phyloP scores from a whole-genome alignment of 1,140 invertebrate species.

The Drosophila leontia region DNA sequence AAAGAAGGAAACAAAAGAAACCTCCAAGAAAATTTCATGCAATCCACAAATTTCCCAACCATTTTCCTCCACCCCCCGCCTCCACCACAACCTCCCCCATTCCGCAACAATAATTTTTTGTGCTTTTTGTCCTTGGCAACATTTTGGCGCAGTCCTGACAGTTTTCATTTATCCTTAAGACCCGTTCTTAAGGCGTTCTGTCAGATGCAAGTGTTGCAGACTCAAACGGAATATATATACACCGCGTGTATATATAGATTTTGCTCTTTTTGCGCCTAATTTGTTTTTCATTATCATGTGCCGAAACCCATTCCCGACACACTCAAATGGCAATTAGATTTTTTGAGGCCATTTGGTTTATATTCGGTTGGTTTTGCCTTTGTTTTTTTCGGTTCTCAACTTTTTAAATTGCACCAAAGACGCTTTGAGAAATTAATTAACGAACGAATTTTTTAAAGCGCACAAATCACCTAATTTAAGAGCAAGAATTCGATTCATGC shows the following conservation, averaged over 20 bases:
- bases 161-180: slow-evolving; percentile 67
- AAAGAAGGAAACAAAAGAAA: slow-evolving; percentile 15
- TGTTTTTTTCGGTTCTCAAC: slow-evolving; percentile 30
- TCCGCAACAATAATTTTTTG: slow-evolving; percentile 57
- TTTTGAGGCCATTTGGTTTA: slow-evolving; percentile 76
- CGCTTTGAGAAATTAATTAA: slow-evolving; percentile 40
- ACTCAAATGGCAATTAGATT: slow-evolving; percentile 79
- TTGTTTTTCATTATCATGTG: slow-evolving; percentile 77
- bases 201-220: slow-evolving; percentile 75
- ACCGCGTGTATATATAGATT: slow-evolving; percentile 22
- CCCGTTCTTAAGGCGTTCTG: slow-evolving; percentile 53
- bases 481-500: slow-evolving; percentile 35
- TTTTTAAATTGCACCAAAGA: slow-evolving; percentile 56
- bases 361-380: slow-evolving; percentile 38
- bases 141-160: slow-evolving; percentile 72
- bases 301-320: slow-evolving; percentile 55
- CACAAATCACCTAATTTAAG: slow-evolving; percentile 29
- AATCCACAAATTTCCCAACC: slow-evolving; percentile 53
- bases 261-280: slow-evolving; percentile 66
- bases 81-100: slow-evolving; percentile 14
- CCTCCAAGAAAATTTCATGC: slow-evolving; percentile 64
- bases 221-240: slow-evolving; percentile 45
- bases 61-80: slow-evolving; percentile 17
- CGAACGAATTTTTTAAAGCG: slow-evolving; percentile 41
- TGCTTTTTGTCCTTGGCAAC: slow-evolving; percentile 56